A percentile compares a stretch with the other conserved stretches of the same genome.
These are phyloP conservation scores for Carassius auratus DNA, from an alignment of 2,113 vertebrate genomes.

Conservation along the genomic window DNA sequence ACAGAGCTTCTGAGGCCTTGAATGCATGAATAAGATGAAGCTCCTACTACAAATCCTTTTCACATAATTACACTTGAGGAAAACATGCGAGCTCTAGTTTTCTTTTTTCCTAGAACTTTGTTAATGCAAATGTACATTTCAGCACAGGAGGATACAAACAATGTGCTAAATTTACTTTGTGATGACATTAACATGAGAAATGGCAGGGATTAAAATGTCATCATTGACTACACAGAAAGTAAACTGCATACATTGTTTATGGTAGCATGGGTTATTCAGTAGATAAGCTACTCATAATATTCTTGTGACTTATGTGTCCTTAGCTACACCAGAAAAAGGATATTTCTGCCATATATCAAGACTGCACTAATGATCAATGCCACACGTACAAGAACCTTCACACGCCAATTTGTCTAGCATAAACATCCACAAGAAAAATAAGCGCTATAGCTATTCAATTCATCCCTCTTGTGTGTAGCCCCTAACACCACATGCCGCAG, in stretches of 20 bases:
- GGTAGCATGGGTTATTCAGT: slow-evolving; percentile 11
- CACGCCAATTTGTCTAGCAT: neutral
- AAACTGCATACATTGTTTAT: slow-evolving; percentile 2
- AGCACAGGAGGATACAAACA: slow-evolving; percentile 51
- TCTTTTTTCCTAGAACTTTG: slow-evolving; percentile 50
- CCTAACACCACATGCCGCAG: slow-evolving; percentile 14
- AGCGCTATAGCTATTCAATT: neutral
- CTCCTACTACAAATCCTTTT: slow-evolving; percentile 61
- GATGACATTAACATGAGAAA: slow-evolving; percentile 21
- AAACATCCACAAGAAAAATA: slow-evolving; percentile 32
- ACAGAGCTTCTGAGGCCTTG: slow-evolving; percentile 59
- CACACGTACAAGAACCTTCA: neutral
- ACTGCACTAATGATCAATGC: neutral
- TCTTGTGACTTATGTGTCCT: neutral
- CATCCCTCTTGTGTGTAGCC: neutral
- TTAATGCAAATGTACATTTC: slow-evolving; percentile 50
- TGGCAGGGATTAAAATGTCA: slow-evolving; percentile 33
- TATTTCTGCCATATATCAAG: slow-evolving; percentile 21
- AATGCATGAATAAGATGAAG: slow-evolving; percentile 68
- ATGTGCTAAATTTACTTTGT: slow-evolving; percentile 37
- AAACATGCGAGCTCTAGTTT: slow-evolving; percentile 45
- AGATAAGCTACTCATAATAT: neutral
- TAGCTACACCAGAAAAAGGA: neutral
- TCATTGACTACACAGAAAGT: neutral
- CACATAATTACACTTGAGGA: slow-evolving; percentile 52